phyloP scores from a whole-genome alignment of 2,888 invertebrate species.

The Ethmia dodecea region DNA sequence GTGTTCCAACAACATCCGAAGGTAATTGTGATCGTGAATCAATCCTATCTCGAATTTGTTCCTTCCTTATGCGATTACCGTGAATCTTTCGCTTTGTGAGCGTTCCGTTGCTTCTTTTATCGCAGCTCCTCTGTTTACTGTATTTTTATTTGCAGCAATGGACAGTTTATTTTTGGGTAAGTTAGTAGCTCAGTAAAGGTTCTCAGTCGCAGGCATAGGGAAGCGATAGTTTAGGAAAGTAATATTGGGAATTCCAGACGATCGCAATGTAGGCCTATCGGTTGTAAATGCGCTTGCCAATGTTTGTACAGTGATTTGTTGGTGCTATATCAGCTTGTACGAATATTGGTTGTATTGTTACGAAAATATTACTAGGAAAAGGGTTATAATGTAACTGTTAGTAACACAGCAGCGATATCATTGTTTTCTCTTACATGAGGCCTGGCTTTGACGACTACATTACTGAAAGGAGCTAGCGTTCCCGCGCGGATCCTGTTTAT shows the following conservation, averaged over 20 bases:
- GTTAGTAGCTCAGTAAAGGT: neutral
- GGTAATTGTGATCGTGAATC: constrained; percentile 73
- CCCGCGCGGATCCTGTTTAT: no score
- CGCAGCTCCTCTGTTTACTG: constrained; percentile 10
- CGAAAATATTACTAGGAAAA: no score
- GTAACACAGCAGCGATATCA: no score
- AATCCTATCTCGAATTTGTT: constrained; percentile 60
- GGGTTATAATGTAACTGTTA: no score
- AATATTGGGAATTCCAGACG: constrained; percentile 48
- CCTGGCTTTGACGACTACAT: no score
- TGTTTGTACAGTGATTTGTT: constrained; percentile 21
- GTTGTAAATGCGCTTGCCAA: constrained; percentile 35
- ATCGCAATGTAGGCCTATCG: constrained; percentile 46
- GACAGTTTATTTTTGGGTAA: constrained; percentile 12
- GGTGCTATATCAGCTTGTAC: constrained; percentile 6
- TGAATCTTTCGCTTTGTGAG: constrained; percentile 25
- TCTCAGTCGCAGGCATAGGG: constrained; percentile 26
- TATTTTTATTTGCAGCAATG: constrained; percentile 23
- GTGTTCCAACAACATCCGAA: constrained; percentile 55
- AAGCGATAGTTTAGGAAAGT: constrained; percentile 48
- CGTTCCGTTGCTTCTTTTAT: constrained; percentile 30
- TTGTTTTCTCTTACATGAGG: no score
- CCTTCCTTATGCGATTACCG: constrained; percentile 31
- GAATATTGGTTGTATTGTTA: no score
- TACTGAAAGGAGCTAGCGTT: no score